A percentile compares a stretch with the other conserved stretches of the same genome.
Evolutionary conservation across 2,888 invertebrate species (phyloP).

Genomic region (Agrochola macilenta): DNA sequence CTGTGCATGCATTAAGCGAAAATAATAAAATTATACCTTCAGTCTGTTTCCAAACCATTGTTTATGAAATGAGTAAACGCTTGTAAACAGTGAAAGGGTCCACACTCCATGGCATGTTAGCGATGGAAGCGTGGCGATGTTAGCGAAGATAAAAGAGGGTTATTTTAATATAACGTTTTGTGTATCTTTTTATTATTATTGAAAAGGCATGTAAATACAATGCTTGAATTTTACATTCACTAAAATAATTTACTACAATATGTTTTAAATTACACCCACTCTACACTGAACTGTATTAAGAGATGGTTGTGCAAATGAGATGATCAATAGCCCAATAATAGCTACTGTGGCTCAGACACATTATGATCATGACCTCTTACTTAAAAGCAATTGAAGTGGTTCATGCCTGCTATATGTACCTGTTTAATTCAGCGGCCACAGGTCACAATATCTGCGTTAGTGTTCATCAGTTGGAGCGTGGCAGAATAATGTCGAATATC

Average conservation of each 20-base stretch:
- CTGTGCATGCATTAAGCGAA: background rate
- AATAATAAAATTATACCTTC: background rate
- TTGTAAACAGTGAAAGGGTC: background rate
- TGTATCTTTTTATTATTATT: background rate
- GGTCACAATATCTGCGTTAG: background rate
- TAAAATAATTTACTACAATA: background rate
- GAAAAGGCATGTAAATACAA: background rate
- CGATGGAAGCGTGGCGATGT: background rate
- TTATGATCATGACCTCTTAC: constrained; percentile 1
- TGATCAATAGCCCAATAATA: constrained; percentile 18
- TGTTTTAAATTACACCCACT: background rate
- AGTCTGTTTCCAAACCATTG: background rate
- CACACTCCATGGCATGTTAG: no score
- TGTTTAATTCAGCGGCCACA: background rate
- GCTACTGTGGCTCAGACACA: background rate
- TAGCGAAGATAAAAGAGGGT: background rate
- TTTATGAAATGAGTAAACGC: background rate
- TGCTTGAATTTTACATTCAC: background rate
- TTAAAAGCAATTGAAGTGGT: constrained; percentile 2
- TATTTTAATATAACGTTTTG: background rate
- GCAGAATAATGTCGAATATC: background rate
- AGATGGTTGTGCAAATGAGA: background rate
- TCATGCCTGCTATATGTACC: background rate
- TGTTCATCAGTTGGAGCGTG: background rate
- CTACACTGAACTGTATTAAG: no score